Evolutionary conservation across 2,888 invertebrate species (phyloP).

Genomic region (Drosophila austrosaltans): DNA sequence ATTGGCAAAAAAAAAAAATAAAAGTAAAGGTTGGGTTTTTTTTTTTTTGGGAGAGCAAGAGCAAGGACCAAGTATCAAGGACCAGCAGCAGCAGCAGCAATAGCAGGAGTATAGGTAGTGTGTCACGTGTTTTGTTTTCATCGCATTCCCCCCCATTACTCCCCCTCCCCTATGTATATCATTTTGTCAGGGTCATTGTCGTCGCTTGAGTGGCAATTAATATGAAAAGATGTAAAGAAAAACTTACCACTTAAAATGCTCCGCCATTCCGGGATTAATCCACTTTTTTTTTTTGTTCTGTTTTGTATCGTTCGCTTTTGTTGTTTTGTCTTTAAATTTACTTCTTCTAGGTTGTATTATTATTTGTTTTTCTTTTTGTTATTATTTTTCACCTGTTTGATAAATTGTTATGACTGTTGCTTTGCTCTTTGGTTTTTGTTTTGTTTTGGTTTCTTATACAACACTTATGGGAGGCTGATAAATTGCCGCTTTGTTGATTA

Average conservation of each 20-base stretch:
- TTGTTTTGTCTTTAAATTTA: slow-evolving; percentile 7
- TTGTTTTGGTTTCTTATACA: slow-evolving; percentile 59
- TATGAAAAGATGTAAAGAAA: slow-evolving; percentile 13
- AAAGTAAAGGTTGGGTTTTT: not conserved
- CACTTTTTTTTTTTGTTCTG: slow-evolving; percentile 42
- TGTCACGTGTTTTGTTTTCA: slow-evolving; percentile 32
- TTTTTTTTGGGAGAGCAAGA: not conserved
- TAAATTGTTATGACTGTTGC: slow-evolving; percentile 52
- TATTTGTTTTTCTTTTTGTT: slow-evolving; percentile 9
- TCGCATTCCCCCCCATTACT: not conserved
- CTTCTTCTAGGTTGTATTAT: slow-evolving; percentile 7
- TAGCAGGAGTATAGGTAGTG: not conserved
- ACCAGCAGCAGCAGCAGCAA: not conserved
- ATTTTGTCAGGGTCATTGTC: slow-evolving; percentile 35
- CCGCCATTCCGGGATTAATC: slow-evolving; percentile 49
- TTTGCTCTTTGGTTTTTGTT: slow-evolving; percentile 26
- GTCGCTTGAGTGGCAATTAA: slow-evolving; percentile 29
- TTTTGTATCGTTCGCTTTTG: slow-evolving; percentile 8
- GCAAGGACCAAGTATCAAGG: not conserved
- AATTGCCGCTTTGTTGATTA: slow-evolving; percentile 70
- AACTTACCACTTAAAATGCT: slow-evolving; percentile 64
- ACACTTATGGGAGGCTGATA: slow-evolving; percentile 74
- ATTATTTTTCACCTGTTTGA: slow-evolving; percentile 39
- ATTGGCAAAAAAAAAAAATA: slow-evolving; percentile 41
- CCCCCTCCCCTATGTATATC: not conserved